Percentiles rank a stretch among this genome's conserved stretches.
Evolutionary conservation across 2,113 vertebrate genomes (phyloP).

Genomic region (Petroica traversi): DNA sequence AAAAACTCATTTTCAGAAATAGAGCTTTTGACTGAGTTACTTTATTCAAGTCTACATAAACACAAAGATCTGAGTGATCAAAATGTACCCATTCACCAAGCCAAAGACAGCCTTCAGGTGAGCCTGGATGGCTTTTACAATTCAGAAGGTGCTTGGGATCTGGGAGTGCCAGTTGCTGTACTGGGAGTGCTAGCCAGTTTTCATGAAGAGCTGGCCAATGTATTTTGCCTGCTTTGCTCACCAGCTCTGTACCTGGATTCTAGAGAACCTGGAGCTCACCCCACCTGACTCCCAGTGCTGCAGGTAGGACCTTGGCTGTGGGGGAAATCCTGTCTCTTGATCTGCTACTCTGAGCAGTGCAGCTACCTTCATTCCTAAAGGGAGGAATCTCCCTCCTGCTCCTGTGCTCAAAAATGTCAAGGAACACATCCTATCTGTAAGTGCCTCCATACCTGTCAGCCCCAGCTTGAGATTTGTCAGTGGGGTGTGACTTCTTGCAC

Average conservation of each 20-base stretch:
- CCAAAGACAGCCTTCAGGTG: background rate
- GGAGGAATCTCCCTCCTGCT: background rate
- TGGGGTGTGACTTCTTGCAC: background rate
- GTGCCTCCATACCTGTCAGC: background rate
- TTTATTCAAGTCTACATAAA: background rate
- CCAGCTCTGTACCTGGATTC: background rate
- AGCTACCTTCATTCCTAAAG: background rate
- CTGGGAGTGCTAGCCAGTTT: background rate
- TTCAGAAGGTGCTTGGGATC: background rate
- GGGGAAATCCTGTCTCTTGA: too few species aligned
- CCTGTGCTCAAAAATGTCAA: background rate
- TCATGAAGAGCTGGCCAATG: background rate
- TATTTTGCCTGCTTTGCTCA: background rate
- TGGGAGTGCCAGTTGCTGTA: background rate
- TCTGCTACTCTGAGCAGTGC: background rate
- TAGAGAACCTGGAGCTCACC: background rate
- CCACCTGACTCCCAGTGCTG: accelerated
- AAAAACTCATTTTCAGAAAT: background rate
- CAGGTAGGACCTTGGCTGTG: accelerated
- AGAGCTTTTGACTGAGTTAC: background rate
- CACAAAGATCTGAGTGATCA: accelerated
- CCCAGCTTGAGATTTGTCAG: too few species aligned
- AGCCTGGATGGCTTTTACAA: background rate
- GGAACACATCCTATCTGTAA: background rate
- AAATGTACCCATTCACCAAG: background rate